A percentile compares a stretch with the other conserved stretches of the same genome.
Conservation (phyloP, 2,113 vertebrate species). For the Otolemur garnettii region DNA sequence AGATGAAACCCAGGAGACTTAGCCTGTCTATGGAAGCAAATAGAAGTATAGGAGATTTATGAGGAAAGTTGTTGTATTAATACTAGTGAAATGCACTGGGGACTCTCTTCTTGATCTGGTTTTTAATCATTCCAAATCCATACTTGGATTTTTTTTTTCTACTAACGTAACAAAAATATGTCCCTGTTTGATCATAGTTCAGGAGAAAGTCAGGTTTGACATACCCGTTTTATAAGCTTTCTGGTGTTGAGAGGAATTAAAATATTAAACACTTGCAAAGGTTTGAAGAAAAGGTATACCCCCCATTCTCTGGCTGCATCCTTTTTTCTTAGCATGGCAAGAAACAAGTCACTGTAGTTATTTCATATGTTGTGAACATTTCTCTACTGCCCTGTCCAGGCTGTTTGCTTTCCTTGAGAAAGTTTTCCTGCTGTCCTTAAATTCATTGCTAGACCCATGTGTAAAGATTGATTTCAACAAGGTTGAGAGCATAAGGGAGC, state of each 20-base stretch:
- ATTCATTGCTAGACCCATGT: background rate
- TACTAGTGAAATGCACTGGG: slow-evolving; percentile 59
- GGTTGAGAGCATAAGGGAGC: background rate
- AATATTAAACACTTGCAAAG: slow-evolving; percentile 48
- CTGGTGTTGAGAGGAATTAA: slow-evolving; percentile 64
- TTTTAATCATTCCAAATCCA: slow-evolving; percentile 81
- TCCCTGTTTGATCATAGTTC: slow-evolving; percentile 77
- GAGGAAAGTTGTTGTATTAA: slow-evolving; percentile 77
- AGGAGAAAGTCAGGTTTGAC: slow-evolving; percentile 75
- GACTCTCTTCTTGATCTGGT: slow-evolving; percentile 53
- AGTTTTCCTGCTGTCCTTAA: background rate
- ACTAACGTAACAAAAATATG: slow-evolving; percentile 72
- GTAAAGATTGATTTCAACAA: background rate
- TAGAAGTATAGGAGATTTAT: slow-evolving; percentile 78
- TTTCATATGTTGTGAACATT: background rate
- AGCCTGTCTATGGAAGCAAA: slow-evolving; percentile 70
- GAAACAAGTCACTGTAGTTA: background rate
- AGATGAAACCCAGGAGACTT: slow-evolving; percentile 74
- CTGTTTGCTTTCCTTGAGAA: background rate
- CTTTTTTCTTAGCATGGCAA: slow-evolving; percentile 16
- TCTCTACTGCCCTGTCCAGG: background rate
- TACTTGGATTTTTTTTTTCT: slow-evolving; percentile 38
- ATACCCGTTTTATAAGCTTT: slow-evolving; percentile 61
- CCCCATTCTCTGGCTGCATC: background rate
- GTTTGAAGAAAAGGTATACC: slow-evolving; percentile 52